Evolutionary conservation across 2,797 vertebrate genomes (phyloP), one percentile per base, ranked within the genome.

Genomic region (Pampus argenteus): DNA sequence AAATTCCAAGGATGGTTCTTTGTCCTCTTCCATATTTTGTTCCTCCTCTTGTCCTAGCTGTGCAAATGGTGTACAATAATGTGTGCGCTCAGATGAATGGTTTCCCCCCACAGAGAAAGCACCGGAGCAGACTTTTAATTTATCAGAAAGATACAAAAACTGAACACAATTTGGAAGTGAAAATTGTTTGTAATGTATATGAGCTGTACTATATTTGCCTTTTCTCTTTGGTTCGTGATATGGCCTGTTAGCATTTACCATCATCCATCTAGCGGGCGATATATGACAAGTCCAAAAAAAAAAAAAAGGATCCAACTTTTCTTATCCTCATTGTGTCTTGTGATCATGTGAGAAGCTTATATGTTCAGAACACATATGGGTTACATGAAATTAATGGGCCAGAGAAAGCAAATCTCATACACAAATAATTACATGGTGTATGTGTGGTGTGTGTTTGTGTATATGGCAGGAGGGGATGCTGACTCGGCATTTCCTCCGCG

Each of bases 391-490:
- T 65, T 85, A 87, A 88, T 83, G 61, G 61, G 52, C 50, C 45
- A 9, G 48, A 74, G 71, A 87, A 83, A 72, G 76, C 58, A 74
- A 65, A 78, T 62, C 61, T 74, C 57, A 74, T 74, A 52, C 78
- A 83, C 88, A 88, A 89, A 85, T 76, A 61, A 91, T 76, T 45
- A 66, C 25, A 73, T 15, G 44, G 62, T 23, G 58, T 18, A n/a
- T 50, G 58, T 78, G 76, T 36, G 38, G 40, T 68, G 69, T 72
- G 78, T 71, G 34, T 44, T 22, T 74, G 66, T 82, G 64, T 57
- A 29, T 34, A 47, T 56, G 57, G 45, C 26, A 26, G 25, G 3
- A 7, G 44, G 9, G 29, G 52, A 6, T 56, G 86, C 89, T 91
- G 90, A 91, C 78, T 69, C 10, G 26, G 78, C 74, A 64, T 77